Evolutionary conservation across 2,797 vertebrate genomes (phyloP), one percentile per base, ranked within the genome.

Genomic region (Epinephelus malabaricus): DNA sequence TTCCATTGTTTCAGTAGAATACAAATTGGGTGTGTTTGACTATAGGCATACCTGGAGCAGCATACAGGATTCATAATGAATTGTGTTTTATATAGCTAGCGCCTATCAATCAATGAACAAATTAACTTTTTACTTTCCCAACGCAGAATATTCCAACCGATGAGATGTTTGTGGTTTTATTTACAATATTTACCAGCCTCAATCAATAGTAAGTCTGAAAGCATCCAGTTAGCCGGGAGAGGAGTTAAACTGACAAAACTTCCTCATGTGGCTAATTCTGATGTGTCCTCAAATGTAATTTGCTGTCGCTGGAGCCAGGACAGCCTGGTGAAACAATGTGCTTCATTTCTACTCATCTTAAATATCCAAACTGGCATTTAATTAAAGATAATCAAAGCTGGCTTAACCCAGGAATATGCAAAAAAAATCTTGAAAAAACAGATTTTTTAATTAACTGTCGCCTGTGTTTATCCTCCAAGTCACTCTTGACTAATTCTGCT

Each of bases 301-400:
- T 30, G 12, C 50, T 64, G 60, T 58, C 2, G 38, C 0, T 30
- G 8, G 40, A 61, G 12, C 15, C 17, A 23, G 23, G 11, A 63
- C 18, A 19, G 51, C 11, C 30, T 55, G 4, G 3, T 64, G 25
- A 63, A 64, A 72, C 54, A n/a, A 76, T 69, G 14, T 51, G 18
- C 43, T 63, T 7, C 0, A 6, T 60, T 55, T 67, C 46, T 71
- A 69, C 43, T 27, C 9, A 54, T 63, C 25, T 19, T 47, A 2
- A 53, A 43, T 15, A 54, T 54, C 23, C 23, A 56, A 49, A 51
- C 17, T 47, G 2, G 1, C 4, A 64, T 86, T 76, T 76, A 67
- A 76, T 83, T 18, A 78, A 69, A 69, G 21, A 45, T 50, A 47
- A 86, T 78, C 17, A 84, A 69, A 78, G 69, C 19, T 47, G 49